Conservation (phyloP, 2,888 invertebrate species). For the Eristalinus sepulchralis region DNA sequence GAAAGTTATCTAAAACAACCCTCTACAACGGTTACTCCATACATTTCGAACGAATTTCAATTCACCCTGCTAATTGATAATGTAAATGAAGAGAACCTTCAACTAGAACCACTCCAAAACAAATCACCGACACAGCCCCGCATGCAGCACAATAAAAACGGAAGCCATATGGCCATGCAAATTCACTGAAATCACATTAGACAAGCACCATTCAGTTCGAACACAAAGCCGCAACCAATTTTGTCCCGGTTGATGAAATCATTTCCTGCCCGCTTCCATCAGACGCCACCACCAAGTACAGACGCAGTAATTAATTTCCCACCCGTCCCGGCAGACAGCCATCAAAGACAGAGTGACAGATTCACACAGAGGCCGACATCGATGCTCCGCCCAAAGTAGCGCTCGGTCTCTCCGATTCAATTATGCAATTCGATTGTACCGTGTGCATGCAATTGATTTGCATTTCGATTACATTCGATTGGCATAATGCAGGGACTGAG, state of each 20-base stretch:
- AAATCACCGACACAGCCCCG: neutral
- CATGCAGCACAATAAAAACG: conserved; percentile 31
- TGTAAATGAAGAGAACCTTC: conserved; percentile 8
- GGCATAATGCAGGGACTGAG: conserved; percentile 7
- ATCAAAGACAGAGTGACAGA: conserved; percentile 39
- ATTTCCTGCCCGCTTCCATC: conserved; percentile 61
- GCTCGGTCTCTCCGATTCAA: conserved; percentile 51
- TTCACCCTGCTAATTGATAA: neutral
- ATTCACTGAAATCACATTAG: conserved; percentile 43
- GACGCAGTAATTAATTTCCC: conserved; percentile 62
- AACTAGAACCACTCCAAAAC: conserved; percentile 2
- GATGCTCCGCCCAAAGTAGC: conserved; percentile 48
- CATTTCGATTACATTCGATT: conserved; percentile 51
- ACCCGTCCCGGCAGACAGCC: conserved; percentile 21
- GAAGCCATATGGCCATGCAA: conserved; percentile 52
- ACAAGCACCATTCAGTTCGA: conserved; percentile 34
- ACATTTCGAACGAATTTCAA: neutral
- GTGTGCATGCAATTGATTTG: conserved; percentile 51
- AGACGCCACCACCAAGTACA: conserved; percentile 52
- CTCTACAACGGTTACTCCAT: neutral
- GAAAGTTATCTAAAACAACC: neutral
- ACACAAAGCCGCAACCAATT: conserved; percentile 51
- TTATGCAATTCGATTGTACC: conserved; percentile 66
- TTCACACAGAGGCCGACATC: conserved; percentile 52
- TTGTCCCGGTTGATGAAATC: conserved; percentile 66